Base-by-base conservation (phyloP, 2,113 vertebrate genomes). In the Leptosomus discolor region DNA sequence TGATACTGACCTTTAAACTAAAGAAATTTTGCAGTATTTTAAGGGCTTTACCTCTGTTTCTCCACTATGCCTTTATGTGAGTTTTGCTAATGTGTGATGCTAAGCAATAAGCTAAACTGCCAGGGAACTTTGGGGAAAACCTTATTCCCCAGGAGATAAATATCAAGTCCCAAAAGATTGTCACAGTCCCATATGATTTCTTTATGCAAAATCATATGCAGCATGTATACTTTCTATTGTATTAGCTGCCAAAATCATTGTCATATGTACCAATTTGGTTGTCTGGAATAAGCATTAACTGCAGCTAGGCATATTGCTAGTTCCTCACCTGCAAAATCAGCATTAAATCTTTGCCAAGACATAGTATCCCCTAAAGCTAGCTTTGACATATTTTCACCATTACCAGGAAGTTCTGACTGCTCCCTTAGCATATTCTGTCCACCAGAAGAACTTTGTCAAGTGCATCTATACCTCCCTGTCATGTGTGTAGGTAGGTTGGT, bases 211-310 rank as follows among this genome's bases (percentile, higher is more conserved):
- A 76, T 75, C 34, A 51, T 48, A 57, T 27, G 2, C 26, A 61
- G 22, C 4, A 15, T 30, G 14, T 26, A 30, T 43, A 51, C 5
- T 89, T 94, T 51, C 51, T 77, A 20, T 58, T 75, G n/a, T 71
- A 34, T 75, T 64, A 71, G 48, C 43, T 87, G 73, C 51, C 73
- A 92, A 75, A 95, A 77, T 63, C 30, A 51, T 63, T 94, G 71
- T 84, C 13, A 11, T 87, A 69, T 29, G 15, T 69, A 85, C 27
- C 45, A 61, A 27, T 94, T 51, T 7, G 6, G 6, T 83, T 3
- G 0, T 53, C 73, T 89, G 92, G 85, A 94, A 94, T 94, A 96
- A 86, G 21, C 46, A 85, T 94, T 84, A 94, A 34, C 60, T 41
- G 21, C 43, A 91, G 43, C 19, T 58, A 93, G 71, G 63, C 64